These are phyloP conservation scores for Endomychus coccineus DNA, from an alignment of 2,888 invertebrate species.

Conservation along the genomic window DNA sequence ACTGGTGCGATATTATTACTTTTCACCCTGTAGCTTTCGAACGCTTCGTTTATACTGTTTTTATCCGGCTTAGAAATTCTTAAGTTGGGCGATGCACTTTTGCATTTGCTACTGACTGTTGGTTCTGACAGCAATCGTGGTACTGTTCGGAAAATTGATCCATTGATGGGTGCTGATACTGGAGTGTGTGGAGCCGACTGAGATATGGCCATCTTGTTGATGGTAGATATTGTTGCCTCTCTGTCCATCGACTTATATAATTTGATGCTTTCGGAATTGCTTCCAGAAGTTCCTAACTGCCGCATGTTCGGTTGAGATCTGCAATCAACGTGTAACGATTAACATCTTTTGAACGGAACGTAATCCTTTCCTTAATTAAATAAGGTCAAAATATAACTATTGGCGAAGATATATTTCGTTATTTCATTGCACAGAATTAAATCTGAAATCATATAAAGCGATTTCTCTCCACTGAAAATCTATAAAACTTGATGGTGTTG, in stretches of 20 bases:
- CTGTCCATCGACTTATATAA: constrained; percentile 37
- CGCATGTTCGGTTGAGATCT: constrained; percentile 44
- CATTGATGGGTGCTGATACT: constrained; percentile 39
- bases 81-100: constrained; percentile 26
- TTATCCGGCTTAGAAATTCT: background rate
- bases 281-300: constrained; percentile 39
- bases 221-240: constrained; percentile 32
- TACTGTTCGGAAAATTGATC: constrained; percentile 6
- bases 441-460: no score
- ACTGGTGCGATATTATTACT: constrained; percentile 33
- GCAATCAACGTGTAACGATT: constrained; percentile 10
- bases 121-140: constrained; percentile 41
- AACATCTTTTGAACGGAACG: background rate
- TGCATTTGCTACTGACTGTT: constrained; percentile 25
- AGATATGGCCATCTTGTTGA: constrained; percentile 36
- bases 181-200: constrained; percentile 45
- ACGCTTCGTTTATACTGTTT: no score
- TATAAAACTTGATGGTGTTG: no score
- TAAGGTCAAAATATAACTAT: no score
- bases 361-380: no score
- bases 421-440: no score
- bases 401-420: no score
- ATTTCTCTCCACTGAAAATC: no score
- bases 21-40: no score
- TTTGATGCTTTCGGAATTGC: constrained; percentile 36